Evolutionary conservation across 2,113 vertebrate genomes (phyloP), one percentile per base, ranked within the genome.

Genomic region (Panurus biarmicus): DNA sequence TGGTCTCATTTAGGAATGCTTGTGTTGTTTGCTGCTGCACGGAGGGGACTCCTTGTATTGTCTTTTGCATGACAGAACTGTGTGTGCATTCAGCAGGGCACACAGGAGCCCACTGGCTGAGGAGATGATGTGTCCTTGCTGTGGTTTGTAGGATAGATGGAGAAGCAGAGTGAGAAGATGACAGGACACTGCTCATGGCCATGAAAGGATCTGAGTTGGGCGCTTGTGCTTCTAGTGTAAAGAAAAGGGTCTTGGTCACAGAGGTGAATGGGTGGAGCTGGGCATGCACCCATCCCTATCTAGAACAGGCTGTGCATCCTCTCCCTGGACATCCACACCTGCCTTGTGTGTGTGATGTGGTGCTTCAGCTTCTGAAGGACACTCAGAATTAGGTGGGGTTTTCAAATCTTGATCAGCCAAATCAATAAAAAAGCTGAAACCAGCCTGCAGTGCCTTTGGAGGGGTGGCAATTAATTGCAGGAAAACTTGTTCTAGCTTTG

Each of bases 1-100:
- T 89, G 78, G 87, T 92, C 77, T 94, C 62, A 60, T 94, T 95
- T 94, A 93, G 80, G 91, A 92, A 84, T 54, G 90, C 90, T 94
- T 89, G 53, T 72, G 83, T 70, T 88, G 67, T 62, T 86, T 84
- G 60, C 88, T 81, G 91, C 83, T 86, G 76, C 53, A 26, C 0
- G 5, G 65, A 78, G 60, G 73, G 60, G 53, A 72, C 48, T 81
- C 70, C 62, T 26, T 89, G 76, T 78, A 14, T 62, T 40, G 0
- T 14, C 22, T 90, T 91, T 70, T 93, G 84, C 66, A 45, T 83
- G 70, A 66, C 74, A 87, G 56, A 89, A 16, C 3, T 0, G 14
- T 1, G 4, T 23, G 50, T 2, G 2, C 26, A 36, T 47, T 72
- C 85, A 85, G 81, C 86, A 64, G 79, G 85, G 64, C 50, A 9